phyloP scores from a whole-genome alignment of 2,113 vertebrate species.

The Mesoclemmys tuberculata region DNA sequence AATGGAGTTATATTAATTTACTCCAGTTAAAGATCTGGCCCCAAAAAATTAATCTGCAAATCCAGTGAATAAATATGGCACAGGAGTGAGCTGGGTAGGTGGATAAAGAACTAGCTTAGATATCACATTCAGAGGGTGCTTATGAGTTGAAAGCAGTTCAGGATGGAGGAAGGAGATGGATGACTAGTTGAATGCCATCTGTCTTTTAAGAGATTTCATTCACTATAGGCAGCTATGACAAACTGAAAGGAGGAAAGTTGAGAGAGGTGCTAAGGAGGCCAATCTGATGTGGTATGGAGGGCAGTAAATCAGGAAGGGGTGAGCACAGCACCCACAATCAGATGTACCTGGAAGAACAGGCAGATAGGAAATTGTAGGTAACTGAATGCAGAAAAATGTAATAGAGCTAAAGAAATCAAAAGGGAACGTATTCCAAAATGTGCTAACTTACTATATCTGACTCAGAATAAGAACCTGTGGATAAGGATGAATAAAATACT shows the following conservation, averaged over 20 bases:
- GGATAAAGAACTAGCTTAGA: not conserved
- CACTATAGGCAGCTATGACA: not conserved
- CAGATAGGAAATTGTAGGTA: not conserved
- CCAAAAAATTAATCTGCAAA: not conserved
- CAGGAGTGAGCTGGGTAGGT: not conserved
- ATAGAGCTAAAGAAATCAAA: not conserved
- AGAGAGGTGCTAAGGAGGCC: not conserved
- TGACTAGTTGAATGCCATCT: not conserved
- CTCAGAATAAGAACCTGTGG: not conserved
- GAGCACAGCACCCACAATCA: not conserved
- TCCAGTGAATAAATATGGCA: accelerated
- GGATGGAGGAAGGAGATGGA: not conserved
- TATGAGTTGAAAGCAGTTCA: not conserved
- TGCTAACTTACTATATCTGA: not conserved
- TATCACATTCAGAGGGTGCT: not conserved
- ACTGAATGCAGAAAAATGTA: not conserved
- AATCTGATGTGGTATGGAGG: accelerated
- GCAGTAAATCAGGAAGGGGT: not conserved
- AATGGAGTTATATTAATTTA: not conserved
- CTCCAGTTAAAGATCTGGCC: not conserved
- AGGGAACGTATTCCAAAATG: not conserved
- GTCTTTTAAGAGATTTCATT: not conserved
- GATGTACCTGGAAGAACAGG: not conserved
- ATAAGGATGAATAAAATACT: not conserved
- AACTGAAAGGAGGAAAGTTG: not conserved